Conservation (phyloP, 2,113 vertebrate genomes). For the Aptenodytes forsteri region DNA sequence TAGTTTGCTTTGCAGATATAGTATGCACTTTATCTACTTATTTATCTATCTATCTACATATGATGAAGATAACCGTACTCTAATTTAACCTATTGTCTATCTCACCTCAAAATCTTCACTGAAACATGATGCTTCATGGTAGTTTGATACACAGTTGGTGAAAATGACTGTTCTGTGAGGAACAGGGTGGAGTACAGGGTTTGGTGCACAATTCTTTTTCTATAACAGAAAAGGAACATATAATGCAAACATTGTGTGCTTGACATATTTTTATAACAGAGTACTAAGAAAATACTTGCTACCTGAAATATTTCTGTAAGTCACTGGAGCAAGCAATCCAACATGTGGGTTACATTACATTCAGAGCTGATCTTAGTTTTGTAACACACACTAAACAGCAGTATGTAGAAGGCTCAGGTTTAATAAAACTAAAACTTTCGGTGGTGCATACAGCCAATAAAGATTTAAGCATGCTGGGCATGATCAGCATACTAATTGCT, state of each 20-base stretch:
- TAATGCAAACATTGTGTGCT: conserved; percentile 40
- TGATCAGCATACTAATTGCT: conserved; percentile 64
- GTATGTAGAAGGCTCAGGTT: conserved; percentile 16
- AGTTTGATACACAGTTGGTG: not conserved
- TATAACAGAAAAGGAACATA: not conserved
- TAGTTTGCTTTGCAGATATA: not conserved
- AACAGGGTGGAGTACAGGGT: not conserved
- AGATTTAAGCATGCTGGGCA: conserved; percentile 31
- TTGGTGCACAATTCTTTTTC: not conserved
- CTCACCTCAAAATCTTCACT: not conserved
- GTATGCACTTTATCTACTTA: not conserved
- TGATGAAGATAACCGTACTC: not conserved
- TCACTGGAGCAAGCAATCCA: conserved; percentile 42
- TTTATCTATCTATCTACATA: not conserved
- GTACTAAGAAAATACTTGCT: conserved; percentile 63
- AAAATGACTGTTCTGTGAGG: not conserved
- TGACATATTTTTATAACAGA: conserved; percentile 20
- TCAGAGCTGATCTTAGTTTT: conserved; percentile 54
- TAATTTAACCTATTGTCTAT: not conserved
- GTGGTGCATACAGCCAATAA: conserved; percentile 40
- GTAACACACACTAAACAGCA: conserved; percentile 54
- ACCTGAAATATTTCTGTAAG: conserved; percentile 69
- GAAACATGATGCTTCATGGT: not conserved
- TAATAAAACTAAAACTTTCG: conserved; percentile 54
- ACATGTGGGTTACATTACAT: conserved; percentile 66